Percentiles rank a stretch among this genome's conserved stretches.
These are phyloP conservation scores for Lutra lutra DNA, from an alignment of 2,797 vertebrate species.

Conservation along the genomic window DNA sequence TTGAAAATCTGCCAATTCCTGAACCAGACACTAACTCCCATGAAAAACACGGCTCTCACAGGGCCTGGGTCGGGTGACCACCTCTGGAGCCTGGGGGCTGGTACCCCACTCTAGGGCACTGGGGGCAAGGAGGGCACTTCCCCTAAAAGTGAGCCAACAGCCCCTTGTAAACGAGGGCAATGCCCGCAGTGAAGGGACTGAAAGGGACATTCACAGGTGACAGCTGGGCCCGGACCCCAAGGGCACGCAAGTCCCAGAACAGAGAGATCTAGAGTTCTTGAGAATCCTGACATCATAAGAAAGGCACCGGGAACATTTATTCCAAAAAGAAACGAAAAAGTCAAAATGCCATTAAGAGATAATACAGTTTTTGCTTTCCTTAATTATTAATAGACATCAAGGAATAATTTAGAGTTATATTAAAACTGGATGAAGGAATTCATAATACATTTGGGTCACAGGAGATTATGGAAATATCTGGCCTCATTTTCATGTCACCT, in stretches of 20 bases:
- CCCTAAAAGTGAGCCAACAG: background rate
- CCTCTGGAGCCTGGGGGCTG: fast-evolving
- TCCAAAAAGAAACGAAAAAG: slow-evolving; percentile 45
- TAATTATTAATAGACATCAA: slow-evolving; percentile 77
- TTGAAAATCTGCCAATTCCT: no score
- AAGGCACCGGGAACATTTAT: background rate
- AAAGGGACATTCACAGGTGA: fast-evolving
- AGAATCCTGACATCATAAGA: background rate
- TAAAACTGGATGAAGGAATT: slow-evolving; percentile 74
- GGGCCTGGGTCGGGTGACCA: background rate
- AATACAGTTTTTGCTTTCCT: slow-evolving; percentile 71
- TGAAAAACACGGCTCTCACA: fast-evolving
- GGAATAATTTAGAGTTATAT: slow-evolving; percentile 74
- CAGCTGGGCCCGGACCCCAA: background rate
- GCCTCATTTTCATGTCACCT: slow-evolving; percentile 66
- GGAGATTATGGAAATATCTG: slow-evolving; percentile 69
- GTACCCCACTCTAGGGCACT: no score
- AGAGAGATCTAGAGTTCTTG: no score
- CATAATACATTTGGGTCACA: slow-evolving; percentile 75
- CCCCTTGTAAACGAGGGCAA: fast-evolving
- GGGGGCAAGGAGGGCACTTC: background rate
- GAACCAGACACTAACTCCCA: fast-evolving
- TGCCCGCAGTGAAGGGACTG: fast-evolving
- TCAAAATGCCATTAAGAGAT: slow-evolving; percentile 73
- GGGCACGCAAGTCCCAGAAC: fast-evolving